phyloP scores from a whole-genome alignment of 2,113 vertebrate genomes.

The Nycticryphes semicollaris region DNA sequence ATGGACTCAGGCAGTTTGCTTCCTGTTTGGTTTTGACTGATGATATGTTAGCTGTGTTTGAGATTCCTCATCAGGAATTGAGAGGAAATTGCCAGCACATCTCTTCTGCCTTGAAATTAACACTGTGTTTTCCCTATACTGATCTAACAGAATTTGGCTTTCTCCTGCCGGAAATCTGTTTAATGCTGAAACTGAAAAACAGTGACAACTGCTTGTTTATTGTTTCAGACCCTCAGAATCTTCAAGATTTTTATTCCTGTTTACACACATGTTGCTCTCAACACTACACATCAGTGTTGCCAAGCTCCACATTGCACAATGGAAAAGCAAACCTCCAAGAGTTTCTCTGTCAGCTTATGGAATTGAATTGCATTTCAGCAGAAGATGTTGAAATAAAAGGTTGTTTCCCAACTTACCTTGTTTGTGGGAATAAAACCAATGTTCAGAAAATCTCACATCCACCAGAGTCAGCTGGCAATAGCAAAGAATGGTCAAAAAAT shows the following conservation, averaged over 20 bases:
- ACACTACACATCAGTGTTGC: conserved; percentile 60
- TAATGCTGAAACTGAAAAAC: conserved; percentile 77
- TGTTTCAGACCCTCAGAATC: conserved; percentile 80
- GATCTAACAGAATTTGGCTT: conserved; percentile 80
- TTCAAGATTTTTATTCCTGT: conserved; percentile 79
- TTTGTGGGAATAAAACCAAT: conserved; percentile 68
- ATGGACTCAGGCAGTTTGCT: conserved; percentile 79
- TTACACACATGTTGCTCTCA: conserved; percentile 52
- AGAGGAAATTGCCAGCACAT: conserved; percentile 72
- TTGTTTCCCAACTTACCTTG: conserved; percentile 83
- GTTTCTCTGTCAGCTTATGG: conserved; percentile 84
- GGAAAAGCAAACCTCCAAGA: conserved; percentile 73
- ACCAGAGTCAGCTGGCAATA: conserved; percentile 3
- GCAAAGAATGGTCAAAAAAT: conserved; percentile 63
- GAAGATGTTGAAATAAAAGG: conserved; percentile 79
- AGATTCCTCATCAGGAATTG: conserved; percentile 70
- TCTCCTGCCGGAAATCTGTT: conserved; percentile 84
- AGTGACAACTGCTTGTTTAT: conserved; percentile 76
- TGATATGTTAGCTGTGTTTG: conserved; percentile 79
- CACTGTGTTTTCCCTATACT: conserved; percentile 76
- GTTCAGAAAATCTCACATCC: conserved; percentile 3
- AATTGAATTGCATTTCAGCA: conserved; percentile 86
- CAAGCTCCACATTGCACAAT: conserved; percentile 53
- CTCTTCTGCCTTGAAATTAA: conserved; percentile 77
- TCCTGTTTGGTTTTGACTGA: conserved; percentile 87